These are phyloP conservation scores for Tenualosa ilisha DNA, from an alignment of 2,797 vertebrate genomes.

Conservation along the genomic window DNA sequence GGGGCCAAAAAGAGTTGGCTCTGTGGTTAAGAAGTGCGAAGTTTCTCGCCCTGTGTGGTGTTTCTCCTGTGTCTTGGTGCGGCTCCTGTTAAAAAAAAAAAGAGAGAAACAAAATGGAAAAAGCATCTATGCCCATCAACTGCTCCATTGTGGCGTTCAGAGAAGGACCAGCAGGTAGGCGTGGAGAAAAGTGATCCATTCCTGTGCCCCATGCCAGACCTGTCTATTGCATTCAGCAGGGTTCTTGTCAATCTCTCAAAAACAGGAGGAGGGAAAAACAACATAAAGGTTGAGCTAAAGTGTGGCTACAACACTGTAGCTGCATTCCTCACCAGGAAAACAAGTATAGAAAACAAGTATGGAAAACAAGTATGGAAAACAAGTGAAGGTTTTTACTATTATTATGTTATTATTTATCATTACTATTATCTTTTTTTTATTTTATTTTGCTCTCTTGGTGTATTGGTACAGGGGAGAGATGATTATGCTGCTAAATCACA, in stretches of 20 bases:
- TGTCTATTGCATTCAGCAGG: slow-evolving; percentile 13
- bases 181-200: slow-evolving; percentile 34
- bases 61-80: slow-evolving; percentile 18
- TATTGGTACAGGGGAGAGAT: background rate
- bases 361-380: background rate
- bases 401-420: too few relatives aligned
- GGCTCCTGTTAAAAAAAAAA: background rate
- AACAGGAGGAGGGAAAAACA: background rate
- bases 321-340: background rate
- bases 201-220: slow-evolving; percentile 19
- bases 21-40: slow-evolving; percentile 62
- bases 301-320: background rate
- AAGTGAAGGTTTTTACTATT: background rate
- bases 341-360: background rate
- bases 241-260: background rate
- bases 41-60: slow-evolving; percentile 57
- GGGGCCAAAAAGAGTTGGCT: slow-evolving; percentile 54
- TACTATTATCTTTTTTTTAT: too few relatives aligned
- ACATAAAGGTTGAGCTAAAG: background rate
- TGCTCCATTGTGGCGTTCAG: slow-evolving; percentile 24
- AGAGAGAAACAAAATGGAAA: background rate
- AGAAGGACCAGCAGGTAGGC: slow-evolving; percentile 38
- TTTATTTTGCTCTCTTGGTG: background rate
- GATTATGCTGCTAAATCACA: background rate
- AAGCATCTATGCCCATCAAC: slow-evolving; percentile 24